Base-by-base conservation (phyloP, 2,888 invertebrate species). In the Napeogenes inachia region DNA sequence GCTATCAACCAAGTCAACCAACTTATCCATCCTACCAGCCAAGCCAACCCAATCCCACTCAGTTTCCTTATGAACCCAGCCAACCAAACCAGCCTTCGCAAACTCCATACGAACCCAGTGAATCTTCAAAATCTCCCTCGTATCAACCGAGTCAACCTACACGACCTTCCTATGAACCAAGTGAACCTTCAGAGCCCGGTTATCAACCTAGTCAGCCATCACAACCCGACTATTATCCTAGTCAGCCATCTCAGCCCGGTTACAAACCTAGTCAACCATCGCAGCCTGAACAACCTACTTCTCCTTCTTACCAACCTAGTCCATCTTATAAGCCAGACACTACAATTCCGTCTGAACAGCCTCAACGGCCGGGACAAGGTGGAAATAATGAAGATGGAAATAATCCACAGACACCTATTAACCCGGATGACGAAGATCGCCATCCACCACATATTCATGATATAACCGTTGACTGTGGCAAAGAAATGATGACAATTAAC, bases 401-500 rank as follows among this genome's bases (percentile, higher is more conserved):
- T 42, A 42, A 42, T 42, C 59, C 56, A 62, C 63, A 57, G 59
- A 61, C 62, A 30, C 56, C 66, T 8, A 54, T 70, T 4, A 54
- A 63, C 13, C 66, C 74, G 50, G 73, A 74, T 50, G 93, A 93
- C 47, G 94, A 93, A 38, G 87, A 92, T 57, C 93, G 92, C 61
- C 95, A 95, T 75, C 95, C 94, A 53, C 94, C 95, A 3, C 95
- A 95, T 70, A 94, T 96, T 70, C 94, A 95, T 75, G 92, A 92
- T 0, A 93, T 96, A 61, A 93, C 94, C 50, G 96, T 96, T 0
- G 92, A 94, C 73, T 96, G 96, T 73, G 94, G 94, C 63, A 95
- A 95, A 78, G 95, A 95, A 68, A 94, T 94, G 93, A 96, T 96
- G 96, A 94, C 94, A 2, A 95, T 96, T 64, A 93, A 94, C 70